phyloP scores from a whole-genome alignment of 1,140 invertebrate species.

The Coptotermes formosanus region DNA sequence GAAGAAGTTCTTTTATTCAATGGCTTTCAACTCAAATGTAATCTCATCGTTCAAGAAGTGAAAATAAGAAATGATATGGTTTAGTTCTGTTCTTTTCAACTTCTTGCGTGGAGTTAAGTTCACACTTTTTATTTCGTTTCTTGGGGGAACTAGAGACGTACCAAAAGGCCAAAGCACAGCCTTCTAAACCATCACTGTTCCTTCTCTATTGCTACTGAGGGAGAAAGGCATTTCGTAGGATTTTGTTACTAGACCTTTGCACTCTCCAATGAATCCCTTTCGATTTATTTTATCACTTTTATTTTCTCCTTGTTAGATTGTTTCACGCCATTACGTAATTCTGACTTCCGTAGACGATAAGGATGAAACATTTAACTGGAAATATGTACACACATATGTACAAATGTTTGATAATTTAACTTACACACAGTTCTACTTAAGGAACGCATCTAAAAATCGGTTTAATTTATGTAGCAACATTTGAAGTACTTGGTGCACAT shows the following conservation, averaged over 20 bases:
- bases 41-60: not conserved
- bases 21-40: not conserved
- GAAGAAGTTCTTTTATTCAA: not conserved
- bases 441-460: too few species aligned
- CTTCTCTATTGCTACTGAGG: not conserved
- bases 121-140: not conserved
- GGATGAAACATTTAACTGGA: not conserved
- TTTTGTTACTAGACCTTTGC: not conserved
- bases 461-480: too few species aligned
- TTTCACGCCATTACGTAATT: not conserved
- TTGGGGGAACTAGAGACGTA: not conserved
- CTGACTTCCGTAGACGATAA: not conserved
- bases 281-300: not conserved
- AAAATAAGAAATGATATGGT: slow-evolving; percentile 8
- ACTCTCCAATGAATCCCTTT: not conserved
- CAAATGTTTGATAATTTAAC: too few species aligned
- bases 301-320: not conserved
- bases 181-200: not conserved
- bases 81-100: not conserved
- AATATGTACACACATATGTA: too few species aligned
- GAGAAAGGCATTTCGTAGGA: not conserved
- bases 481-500: too few species aligned
- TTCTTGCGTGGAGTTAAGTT: not conserved
- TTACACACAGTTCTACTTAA: too few species aligned
- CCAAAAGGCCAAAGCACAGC: not conserved